phyloP scores from a whole-genome alignment of 1,140 invertebrate species.

The Chrysopa pallens region DNA sequence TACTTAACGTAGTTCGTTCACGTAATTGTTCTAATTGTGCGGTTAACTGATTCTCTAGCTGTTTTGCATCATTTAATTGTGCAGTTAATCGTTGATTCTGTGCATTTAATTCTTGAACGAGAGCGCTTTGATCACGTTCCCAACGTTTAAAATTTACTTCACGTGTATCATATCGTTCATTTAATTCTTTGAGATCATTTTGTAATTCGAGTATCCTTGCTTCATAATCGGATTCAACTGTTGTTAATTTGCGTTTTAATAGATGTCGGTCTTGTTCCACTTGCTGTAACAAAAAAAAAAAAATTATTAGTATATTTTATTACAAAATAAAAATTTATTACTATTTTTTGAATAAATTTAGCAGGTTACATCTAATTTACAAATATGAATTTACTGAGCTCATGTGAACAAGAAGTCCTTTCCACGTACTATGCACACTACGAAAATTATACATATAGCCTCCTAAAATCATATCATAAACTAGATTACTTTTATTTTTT shows the following conservation, averaged over 20 bases:
- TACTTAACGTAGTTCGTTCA: conserved; percentile 68
- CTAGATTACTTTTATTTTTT: no score
- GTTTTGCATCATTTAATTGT: conserved; percentile 63
- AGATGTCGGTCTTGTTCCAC: conserved; percentile 87
- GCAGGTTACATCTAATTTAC: no score
- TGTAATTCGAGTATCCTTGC: conserved; percentile 72
- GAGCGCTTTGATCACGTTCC: conserved; percentile 53
- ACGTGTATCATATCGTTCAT: conserved; percentile 41
- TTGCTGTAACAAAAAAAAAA: conserved; percentile 38
- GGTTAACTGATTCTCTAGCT: conserved; percentile 62
- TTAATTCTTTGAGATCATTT: conserved; percentile 63
- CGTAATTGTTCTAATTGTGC: conserved; percentile 61
- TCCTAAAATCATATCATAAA: no score
- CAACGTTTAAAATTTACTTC: conserved; percentile 43
- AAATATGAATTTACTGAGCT: no score
- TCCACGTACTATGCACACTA: no score
- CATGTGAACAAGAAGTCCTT: no score
- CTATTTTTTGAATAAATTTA: no score
- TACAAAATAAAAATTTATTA: not conserved
- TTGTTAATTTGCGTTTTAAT: conserved; percentile 63
- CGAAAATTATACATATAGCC: no score
- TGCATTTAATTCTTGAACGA: conserved; percentile 36
- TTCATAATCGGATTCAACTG: conserved; percentile 75
- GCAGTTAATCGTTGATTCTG: conserved; percentile 62
- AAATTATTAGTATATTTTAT: no score